Evolutionary conservation across 2,797 vertebrate genomes (phyloP).

Genomic region (Gallinago solitaria): DNA sequence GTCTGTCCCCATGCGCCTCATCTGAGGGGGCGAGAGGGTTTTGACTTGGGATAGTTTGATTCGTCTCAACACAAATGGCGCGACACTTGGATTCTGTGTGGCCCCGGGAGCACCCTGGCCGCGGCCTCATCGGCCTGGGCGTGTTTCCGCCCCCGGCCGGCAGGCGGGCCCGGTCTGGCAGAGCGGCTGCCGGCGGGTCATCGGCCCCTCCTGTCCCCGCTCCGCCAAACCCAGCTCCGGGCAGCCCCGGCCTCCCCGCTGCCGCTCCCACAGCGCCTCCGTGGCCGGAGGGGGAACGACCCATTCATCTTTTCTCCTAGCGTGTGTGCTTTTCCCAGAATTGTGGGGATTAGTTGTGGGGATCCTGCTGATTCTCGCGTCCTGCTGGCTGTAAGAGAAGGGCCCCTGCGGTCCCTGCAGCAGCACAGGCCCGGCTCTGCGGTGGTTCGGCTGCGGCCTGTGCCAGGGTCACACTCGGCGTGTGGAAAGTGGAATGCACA

Average conservation of each 20-base stretch:
- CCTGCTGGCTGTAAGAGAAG: background rate
- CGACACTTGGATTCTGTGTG: background rate
- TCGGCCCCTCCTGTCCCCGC: background rate
- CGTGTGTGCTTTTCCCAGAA: fast-evolving
- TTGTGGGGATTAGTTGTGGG: background rate
- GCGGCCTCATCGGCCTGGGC: background rate
- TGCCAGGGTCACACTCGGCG: fast-evolving
- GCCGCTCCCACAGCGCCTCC: background rate
- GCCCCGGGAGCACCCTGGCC: background rate
- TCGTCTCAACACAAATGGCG: background rate
- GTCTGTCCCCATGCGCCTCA: fast-evolving
- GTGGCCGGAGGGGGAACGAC: background rate
- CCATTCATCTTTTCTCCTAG: background rate
- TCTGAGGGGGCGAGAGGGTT: background rate
- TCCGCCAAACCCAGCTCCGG: fast-evolving
- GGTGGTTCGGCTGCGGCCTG: fast-evolving
- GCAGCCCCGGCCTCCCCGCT: fast-evolving
- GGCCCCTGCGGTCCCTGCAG: fast-evolving
- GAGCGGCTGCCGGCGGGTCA: background rate
- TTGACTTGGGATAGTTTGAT: fast-evolving
- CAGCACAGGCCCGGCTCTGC: background rate
- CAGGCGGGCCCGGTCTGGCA: background rate
- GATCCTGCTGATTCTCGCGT: background rate
- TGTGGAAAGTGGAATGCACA: background rate
- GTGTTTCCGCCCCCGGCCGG: background rate